phyloP scores from a whole-genome alignment of 2,113 vertebrate genomes.

The Anser brachyrhynchus region DNA sequence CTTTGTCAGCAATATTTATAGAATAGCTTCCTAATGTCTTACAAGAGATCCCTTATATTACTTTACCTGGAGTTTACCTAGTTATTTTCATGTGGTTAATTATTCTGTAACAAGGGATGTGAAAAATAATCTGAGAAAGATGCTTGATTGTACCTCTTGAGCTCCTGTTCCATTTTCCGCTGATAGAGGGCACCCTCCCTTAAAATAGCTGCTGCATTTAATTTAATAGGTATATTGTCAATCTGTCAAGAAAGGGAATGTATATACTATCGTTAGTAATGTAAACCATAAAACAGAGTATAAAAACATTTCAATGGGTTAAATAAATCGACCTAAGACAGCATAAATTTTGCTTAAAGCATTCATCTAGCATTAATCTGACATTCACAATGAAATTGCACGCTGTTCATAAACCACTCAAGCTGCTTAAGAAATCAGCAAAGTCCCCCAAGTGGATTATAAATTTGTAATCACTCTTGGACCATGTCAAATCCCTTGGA shows the following conservation, averaged over 20 bases:
- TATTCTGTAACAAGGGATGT: not conserved
- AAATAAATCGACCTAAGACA: slow-evolving; percentile 55
- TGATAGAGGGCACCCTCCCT: slow-evolving; percentile 85
- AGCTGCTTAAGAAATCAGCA: slow-evolving; percentile 60
- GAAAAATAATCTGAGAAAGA: not conserved
- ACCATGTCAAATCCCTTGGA: slow-evolving; percentile 63
- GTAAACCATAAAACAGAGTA: slow-evolving; percentile 37
- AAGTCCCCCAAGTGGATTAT: slow-evolving; percentile 62
- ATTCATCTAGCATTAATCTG: slow-evolving; percentile 56
- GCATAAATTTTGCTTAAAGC: slow-evolving; percentile 51
- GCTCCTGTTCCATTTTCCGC: slow-evolving; percentile 82
- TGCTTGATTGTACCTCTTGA: slow-evolving; percentile 76
- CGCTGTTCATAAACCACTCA: slow-evolving; percentile 62
- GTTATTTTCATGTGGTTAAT: not conserved
- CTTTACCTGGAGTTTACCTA: not conserved
- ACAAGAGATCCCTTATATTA: not conserved
- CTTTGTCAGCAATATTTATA: not conserved
- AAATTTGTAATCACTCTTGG: slow-evolving; percentile 67
- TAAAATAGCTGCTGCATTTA: slow-evolving; percentile 88
- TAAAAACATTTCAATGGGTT: slow-evolving; percentile 45
- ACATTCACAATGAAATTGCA: slow-evolving; percentile 62
- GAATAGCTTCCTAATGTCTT: not conserved
- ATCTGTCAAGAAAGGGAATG: slow-evolving; percentile 68
- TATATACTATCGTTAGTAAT: slow-evolving; percentile 25
- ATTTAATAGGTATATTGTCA: slow-evolving; percentile 79